These are phyloP conservation scores for Nerophis lumbriciformis DNA, from an alignment of 2,113 vertebrate species.

Conservation along the genomic window DNA sequence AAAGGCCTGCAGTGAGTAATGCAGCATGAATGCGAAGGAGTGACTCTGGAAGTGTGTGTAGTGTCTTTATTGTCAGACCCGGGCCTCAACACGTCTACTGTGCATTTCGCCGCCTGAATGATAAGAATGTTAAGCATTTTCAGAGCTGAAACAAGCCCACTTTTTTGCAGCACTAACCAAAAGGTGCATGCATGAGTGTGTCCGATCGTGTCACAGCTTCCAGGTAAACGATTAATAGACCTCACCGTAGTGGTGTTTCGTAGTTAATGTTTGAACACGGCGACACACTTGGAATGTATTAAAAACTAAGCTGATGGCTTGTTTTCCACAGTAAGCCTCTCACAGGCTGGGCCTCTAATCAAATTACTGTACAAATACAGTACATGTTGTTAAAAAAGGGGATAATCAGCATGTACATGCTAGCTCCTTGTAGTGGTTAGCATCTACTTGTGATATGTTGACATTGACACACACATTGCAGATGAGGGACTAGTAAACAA, in stretches of 20 bases:
- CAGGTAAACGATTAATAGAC: constrained; percentile 53
- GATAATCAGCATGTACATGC: constrained; percentile 11
- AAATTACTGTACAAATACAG: constrained; percentile 29
- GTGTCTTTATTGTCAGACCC: constrained; percentile 58
- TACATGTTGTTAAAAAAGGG: constrained; percentile 19
- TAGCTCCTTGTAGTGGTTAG: constrained; percentile 6
- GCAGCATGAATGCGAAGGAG: constrained; percentile 62
- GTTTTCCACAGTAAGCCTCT: constrained; percentile 36
- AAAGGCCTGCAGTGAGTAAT: constrained; percentile 61
- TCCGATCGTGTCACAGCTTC: constrained; percentile 35
- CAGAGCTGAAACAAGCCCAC: constrained; percentile 52
- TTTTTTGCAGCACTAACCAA: neutral
- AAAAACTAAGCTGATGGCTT: constrained; percentile 25
- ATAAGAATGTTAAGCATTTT: constrained; percentile 72
- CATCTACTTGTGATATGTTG: constrained; percentile 8
- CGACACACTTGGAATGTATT: constrained; percentile 60
- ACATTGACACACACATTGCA: neutral
- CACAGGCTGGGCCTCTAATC: constrained; percentile 16
- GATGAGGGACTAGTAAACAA: neutral
- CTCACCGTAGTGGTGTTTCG: constrained; percentile 27
- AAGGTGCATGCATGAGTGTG: constrained; percentile 11
- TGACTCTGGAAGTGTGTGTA: constrained; percentile 39
- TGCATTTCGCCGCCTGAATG: constrained; percentile 56
- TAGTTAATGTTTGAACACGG: constrained; percentile 67
- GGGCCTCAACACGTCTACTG: constrained; percentile 64